Evolutionary conservation across 2,797 vertebrate species (phyloP).

Genomic region (Megaceryle alcyon): DNA sequence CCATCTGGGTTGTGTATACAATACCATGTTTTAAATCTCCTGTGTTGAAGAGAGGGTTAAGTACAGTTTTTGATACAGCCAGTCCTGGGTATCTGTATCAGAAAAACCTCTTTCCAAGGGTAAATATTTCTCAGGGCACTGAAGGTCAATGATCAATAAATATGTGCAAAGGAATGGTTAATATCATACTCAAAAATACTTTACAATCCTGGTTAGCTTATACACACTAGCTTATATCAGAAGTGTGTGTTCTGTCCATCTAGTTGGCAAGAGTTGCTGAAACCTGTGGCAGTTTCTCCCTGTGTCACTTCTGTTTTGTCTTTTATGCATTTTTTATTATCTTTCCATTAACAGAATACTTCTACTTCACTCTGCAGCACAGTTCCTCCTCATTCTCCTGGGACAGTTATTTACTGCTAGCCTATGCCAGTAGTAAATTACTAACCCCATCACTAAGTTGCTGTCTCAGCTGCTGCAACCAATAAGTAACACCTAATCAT

Average conservation of each 20-base stretch:
- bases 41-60: background rate
- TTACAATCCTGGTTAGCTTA: background rate
- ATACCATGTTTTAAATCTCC: background rate
- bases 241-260: background rate
- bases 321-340: conserved; percentile 15
- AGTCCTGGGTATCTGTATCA: background rate
- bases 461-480: background rate
- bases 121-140: background rate
- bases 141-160: background rate
- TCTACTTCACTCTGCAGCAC: background rate
- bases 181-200: background rate
- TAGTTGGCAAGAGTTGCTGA: background rate
- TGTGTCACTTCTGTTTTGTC: background rate
- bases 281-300: background rate
- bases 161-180: background rate
- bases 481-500: background rate
- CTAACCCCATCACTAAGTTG: background rate
- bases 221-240: background rate
- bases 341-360: background rate
- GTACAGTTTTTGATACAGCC: background rate
- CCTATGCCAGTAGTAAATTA: background rate
- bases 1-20: accelerated
- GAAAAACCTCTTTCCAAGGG: background rate
- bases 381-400: background rate
- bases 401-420: background rate